A percentile compares a stretch with the other conserved stretches of the same genome.
These are phyloP conservation scores for Megatriorchis doriae DNA, from an alignment of 2,113 vertebrate species.

Conservation along the genomic window DNA sequence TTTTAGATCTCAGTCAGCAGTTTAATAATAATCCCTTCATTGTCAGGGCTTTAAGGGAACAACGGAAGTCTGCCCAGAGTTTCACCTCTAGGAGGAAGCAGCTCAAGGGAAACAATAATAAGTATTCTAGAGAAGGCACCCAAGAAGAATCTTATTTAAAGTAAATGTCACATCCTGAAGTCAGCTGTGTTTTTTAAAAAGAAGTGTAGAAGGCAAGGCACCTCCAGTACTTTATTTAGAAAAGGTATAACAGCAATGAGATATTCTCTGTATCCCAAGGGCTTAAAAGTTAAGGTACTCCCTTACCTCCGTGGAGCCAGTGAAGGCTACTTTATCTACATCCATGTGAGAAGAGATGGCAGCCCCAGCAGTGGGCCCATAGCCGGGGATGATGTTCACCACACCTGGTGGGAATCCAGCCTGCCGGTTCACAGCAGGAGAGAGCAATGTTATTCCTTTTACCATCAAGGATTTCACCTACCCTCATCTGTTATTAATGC, in stretches of 20 bases:
- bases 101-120: neutral
- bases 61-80: neutral
- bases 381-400: conserved; percentile 93
- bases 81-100: neutral
- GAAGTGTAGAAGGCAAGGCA: neutral
- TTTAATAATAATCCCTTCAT: neutral
- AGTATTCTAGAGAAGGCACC: neutral
- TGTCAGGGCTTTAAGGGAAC: neutral
- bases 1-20: neutral
- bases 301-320: conserved; percentile 91
- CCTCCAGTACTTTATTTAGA: neutral
- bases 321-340: conserved; percentile 95
- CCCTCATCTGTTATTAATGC: neutral
- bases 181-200: neutral
- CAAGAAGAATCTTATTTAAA: neutral
- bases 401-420: conserved; percentile 96
- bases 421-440: conserved; percentile 59
- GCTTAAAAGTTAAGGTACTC: neutral
- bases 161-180: neutral
- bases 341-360: conserved; percentile 89
- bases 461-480: neutral
- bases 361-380: conserved; percentile 88
- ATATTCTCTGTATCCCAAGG: fast-evolving
- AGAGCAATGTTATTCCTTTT: fast-evolving
- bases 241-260: neutral